Percentiles rank a stretch among this genome's conserved stretches.
Evolutionary conservation across 2,888 invertebrate genomes (phyloP).

Genomic region (Deilephila porcellus): DNA sequence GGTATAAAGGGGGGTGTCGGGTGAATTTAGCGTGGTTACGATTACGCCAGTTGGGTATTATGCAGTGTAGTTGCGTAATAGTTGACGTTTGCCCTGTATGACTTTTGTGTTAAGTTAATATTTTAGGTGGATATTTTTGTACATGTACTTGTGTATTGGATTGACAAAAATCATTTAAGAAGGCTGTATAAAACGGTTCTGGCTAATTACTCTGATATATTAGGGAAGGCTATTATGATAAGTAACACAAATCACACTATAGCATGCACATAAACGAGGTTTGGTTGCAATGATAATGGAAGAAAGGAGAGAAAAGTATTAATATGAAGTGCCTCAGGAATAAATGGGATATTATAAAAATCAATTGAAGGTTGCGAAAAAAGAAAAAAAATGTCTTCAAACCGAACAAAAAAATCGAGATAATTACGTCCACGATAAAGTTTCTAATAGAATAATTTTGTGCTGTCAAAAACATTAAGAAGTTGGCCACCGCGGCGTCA

Average conservation of each 20-base stretch:
- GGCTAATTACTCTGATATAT: too few relatives aligned
- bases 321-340: not conserved
- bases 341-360: not conserved
- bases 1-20: constrained; percentile 53
- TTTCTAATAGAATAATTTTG: constrained; percentile 37
- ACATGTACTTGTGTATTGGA: too few relatives aligned
- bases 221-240: too few relatives aligned
- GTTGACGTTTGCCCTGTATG: not conserved
- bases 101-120: not conserved
- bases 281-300: too few relatives aligned
- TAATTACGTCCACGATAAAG: constrained; percentile 28
- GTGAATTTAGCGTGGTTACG: constrained; percentile 28
- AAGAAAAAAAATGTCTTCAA: not conserved
- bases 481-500: constrained; percentile 28
- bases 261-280: too few relatives aligned
- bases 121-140: not conserved
- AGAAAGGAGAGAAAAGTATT: too few relatives aligned
- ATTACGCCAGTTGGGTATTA: constrained; percentile 24
- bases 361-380: not conserved
- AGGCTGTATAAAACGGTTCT: too few relatives aligned
- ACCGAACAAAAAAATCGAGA: constrained; percentile 17
- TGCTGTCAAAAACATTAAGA: constrained; percentile 36
- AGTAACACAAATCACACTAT: too few relatives aligned
- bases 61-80: constrained; percentile 21
- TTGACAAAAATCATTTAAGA: too few relatives aligned